A percentile compares a stretch with the other conserved stretches of the same genome.
These are phyloP conservation scores for Polypterus senegalus DNA, from an alignment of 2,113 vertebrate species.

Conservation along the genomic window DNA sequence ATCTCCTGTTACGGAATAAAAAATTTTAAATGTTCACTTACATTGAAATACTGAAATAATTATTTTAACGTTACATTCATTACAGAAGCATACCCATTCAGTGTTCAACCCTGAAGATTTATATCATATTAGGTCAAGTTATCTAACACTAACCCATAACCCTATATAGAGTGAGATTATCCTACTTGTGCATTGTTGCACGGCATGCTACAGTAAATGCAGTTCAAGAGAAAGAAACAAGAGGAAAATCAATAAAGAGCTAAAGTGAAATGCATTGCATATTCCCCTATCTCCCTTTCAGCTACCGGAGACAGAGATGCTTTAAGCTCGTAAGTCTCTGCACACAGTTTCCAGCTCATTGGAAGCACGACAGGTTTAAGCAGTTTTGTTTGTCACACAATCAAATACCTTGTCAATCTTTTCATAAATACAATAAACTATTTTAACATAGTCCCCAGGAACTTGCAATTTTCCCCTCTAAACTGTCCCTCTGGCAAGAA, in stretches of 20 bases:
- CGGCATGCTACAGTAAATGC: neutral
- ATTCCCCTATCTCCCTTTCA: constrained; percentile 38
- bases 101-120: too few relatives aligned
- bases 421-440: constrained; percentile 16
- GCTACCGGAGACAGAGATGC: constrained; percentile 21
- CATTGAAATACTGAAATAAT: too few relatives aligned
- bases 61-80: too few relatives aligned
- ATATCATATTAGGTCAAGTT: too few relatives aligned
- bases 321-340: constrained; percentile 7
- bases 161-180: too few relatives aligned
- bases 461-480: constrained; percentile 7
- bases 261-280: constrained; percentile 43
- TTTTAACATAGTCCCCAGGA: constrained; percentile 12
- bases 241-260: constrained; percentile 38
- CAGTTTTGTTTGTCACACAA: constrained; percentile 5
- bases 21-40: too few relatives aligned
- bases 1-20: too few relatives aligned
- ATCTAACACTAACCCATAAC: too few relatives aligned
- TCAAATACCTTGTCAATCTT: constrained; percentile 15
- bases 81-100: too few relatives aligned
- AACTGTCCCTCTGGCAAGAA: constrained; percentile 8
- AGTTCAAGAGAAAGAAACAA: constrained; percentile 24
- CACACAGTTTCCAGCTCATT: neutral
- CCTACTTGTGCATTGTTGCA: neutral
- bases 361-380: constrained; percentile 2